A percentile compares a stretch with the other conserved stretches of the same genome.
These are phyloP conservation scores for Flexamia atlantica DNA, from an alignment of 2,888 invertebrate genomes.

Conservation along the genomic window DNA sequence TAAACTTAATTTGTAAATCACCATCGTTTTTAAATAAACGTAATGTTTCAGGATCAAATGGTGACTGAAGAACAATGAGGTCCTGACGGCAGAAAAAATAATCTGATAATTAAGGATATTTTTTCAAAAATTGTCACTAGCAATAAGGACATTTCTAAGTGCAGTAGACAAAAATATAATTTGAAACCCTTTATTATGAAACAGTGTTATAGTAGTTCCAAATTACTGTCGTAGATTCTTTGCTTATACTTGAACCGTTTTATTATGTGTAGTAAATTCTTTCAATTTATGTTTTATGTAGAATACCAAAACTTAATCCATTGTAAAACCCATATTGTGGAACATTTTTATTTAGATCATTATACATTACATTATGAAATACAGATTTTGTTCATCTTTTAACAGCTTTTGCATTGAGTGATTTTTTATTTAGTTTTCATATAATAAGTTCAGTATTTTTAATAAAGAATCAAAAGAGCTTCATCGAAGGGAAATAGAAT, in stretches of 20 bases:
- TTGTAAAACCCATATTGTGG: not conserved
- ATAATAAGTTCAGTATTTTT: too few species aligned
- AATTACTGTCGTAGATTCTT: slow-evolving; percentile 3
- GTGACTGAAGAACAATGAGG: not conserved
- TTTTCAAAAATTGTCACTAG: not conserved
- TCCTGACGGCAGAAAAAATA: not conserved
- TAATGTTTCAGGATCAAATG: slow-evolving; percentile 2
- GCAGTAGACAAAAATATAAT: slow-evolving; percentile 18
- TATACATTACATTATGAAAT: not conserved
- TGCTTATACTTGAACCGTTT: not conserved
- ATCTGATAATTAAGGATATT: not conserved
- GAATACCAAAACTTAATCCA: not conserved
- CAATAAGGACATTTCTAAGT: not conserved
- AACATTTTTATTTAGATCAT: not conserved
- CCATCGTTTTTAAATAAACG: too few species aligned
- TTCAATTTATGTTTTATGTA: not conserved
- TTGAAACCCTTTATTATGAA: not conserved
- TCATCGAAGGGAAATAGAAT: too few species aligned
- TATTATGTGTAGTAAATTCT: not conserved
- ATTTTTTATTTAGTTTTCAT: too few species aligned
- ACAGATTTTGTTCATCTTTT: too few species aligned
- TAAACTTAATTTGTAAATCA: too few species aligned
- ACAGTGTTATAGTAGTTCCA: not conserved
- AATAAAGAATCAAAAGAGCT: too few species aligned
- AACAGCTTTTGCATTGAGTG: too few species aligned